Evolutionary conservation across 2,888 invertebrate species (phyloP), one percentile per base, ranked within the genome.

Genomic region (Linnaemya tessellans): DNA sequence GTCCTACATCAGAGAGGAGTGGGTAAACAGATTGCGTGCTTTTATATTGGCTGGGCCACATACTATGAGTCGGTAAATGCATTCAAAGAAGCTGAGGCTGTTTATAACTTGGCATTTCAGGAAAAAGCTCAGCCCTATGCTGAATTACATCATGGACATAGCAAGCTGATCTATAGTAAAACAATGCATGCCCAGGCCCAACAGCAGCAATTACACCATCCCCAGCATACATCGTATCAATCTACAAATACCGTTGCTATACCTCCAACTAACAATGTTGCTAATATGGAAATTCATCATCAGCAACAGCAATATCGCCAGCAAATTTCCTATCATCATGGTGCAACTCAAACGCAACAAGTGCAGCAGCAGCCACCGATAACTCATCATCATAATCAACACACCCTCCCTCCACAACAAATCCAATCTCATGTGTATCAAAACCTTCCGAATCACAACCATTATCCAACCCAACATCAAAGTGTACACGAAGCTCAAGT

Each of bases 1-100:
- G 95, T 96, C 90, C 94, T 98, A 89, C 96, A 96, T 89, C 95
- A 95, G 87, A 95, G 96, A 89, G 96, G 96, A 30, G 95, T 98
- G 87, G 98, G 98, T 22, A 95, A 95, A 35, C 95, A 96, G 90
- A 95, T 97, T 89, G 95, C 98, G 2, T 95, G 95, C 85, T 96
- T 98, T 91, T 98, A 98, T 90, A 95, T 96, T 87, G 96, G 96
- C 8, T 98, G 98, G 97, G 97, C 98, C 0, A 96, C 96, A 90
- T 96, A 96, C 89, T 95, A 97, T 88, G 98, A 98, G 91, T 95
- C 95, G 86, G 94, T 94, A 18, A 96, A 96, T 83, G 97, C 98
- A 92, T 95, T 95, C 88, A 97, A 96, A 91, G 95, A 95, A 90
- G 98, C 98, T 0, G 96, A 97, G 92, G 95, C 95, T 88, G 95